Conservation (phyloP, 2,113 vertebrate genomes). For the Petaurus breviceps region DNA sequence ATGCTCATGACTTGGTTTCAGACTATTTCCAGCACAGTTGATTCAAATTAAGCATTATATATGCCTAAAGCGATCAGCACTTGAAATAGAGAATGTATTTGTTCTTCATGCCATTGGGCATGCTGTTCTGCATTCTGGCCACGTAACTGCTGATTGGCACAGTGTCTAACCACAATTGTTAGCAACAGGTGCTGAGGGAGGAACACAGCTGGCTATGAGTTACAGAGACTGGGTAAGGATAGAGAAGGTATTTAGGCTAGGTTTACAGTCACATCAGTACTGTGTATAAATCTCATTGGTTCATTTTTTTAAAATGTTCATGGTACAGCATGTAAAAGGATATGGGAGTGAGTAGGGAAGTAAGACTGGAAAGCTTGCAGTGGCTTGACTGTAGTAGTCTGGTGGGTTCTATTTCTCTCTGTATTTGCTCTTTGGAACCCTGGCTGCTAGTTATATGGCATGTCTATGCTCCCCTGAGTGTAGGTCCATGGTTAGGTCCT, state of each 20-base stretch:
- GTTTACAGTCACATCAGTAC: background rate
- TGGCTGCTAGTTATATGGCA: background rate
- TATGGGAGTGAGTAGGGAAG: background rate
- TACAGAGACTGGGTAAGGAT: background rate
- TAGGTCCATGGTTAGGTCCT: background rate
- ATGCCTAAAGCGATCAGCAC: background rate
- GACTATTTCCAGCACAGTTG: background rate
- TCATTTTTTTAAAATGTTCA: background rate
- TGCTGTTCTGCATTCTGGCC: background rate
- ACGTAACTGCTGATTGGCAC: background rate
- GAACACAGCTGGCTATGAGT: background rate
- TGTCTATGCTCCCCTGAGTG: background rate
- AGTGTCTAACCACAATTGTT: background rate
- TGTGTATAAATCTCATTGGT: background rate
- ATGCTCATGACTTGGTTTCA: background rate
- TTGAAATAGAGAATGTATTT: background rate
- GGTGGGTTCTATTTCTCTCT: background rate
- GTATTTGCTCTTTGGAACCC: background rate
- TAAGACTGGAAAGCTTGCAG: background rate
- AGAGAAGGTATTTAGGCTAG: background rate
- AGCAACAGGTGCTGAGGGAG: background rate
- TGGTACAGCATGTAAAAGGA: background rate
- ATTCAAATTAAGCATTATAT: background rate
- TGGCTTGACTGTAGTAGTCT: background rate
- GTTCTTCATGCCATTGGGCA: background rate